Conservation (phyloP, 2,797 vertebrate species). For the Eutrigla gurnardus region DNA sequence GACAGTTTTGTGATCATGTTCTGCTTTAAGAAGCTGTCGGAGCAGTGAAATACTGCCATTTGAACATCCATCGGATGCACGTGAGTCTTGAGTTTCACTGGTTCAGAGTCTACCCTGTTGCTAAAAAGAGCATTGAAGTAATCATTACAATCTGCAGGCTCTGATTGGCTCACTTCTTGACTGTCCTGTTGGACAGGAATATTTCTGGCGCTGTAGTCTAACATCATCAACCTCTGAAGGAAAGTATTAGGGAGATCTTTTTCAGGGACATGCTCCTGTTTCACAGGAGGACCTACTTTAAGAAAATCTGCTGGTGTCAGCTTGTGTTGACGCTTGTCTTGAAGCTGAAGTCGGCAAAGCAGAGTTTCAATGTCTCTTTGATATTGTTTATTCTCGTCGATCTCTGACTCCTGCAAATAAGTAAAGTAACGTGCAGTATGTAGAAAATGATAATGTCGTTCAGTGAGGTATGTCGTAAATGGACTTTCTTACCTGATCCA, state of each 20-base stretch:
- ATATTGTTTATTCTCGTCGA: fast-evolving
- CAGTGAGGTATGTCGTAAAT: neutral
- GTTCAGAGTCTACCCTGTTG: fast-evolving
- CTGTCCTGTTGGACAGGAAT: conserved; percentile 45
- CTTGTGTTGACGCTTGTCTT: conserved; percentile 24
- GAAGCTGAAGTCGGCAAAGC: conserved; percentile 46
- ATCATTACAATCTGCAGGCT: neutral
- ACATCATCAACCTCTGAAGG: conserved; percentile 74
- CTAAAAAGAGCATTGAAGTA: conserved; percentile 7
- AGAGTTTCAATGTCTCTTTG: conserved; percentile 20
- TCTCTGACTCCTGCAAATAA: neutral
- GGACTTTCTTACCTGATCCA: conserved; percentile 5
- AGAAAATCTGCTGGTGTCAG: conserved; percentile 54
- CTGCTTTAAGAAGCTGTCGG: conserved; percentile 81
- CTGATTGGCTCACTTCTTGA: neutral
- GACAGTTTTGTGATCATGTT: conserved; percentile 76
- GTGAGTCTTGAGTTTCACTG: neutral
- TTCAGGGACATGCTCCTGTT: conserved; percentile 8
- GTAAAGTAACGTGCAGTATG: neutral
- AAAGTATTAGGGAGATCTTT: conserved; percentile 37
- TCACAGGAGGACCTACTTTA: conserved; percentile 29
- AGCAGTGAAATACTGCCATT: conserved; percentile 82
- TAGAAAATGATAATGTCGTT: too few relatives aligned
- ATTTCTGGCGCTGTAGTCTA: conserved; percentile 78
- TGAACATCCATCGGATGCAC: conserved; percentile 84